Conservation (phyloP, 2,113 vertebrate genomes). For the Dasyprocta punctata region DNA sequence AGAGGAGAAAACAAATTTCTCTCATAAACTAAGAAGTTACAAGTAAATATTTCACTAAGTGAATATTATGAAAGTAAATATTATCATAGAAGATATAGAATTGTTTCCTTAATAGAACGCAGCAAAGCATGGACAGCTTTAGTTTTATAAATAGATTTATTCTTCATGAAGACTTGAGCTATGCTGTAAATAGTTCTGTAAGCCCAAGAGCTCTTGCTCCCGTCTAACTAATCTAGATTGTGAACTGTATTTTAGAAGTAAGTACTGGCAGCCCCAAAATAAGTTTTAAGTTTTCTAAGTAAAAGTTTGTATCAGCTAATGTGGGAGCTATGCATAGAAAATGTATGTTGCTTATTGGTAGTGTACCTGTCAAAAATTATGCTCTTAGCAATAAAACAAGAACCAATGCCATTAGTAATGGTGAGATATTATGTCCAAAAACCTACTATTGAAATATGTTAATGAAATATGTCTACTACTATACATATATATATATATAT, state of each 20-base stretch:
- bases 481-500: neutral
- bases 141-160: neutral
- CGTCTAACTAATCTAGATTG: neutral
- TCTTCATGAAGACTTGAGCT: neutral
- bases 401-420: neutral
- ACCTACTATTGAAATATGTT: neutral
- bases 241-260: neutral
- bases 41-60: neutral
- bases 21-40: neutral
- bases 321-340: neutral
- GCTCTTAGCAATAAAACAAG: neutral
- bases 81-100: neutral
- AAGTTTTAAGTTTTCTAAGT: neutral
- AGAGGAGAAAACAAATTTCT: neutral
- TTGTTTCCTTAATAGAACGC: neutral
- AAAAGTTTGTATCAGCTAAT: neutral
- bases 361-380: neutral
- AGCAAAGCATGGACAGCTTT: neutral
- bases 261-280: neutral
- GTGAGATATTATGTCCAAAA: neutral
- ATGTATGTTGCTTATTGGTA: neutral
- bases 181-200: neutral
- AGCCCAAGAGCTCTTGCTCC: neutral
- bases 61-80: constrained; percentile 3
- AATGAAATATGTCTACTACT: neutral